Percentiles rank a stretch among this genome's conserved stretches.
These are phyloP conservation scores for Chaitophorus viminalis DNA, from an alignment of 2,888 invertebrate species.

Conservation along the genomic window DNA sequence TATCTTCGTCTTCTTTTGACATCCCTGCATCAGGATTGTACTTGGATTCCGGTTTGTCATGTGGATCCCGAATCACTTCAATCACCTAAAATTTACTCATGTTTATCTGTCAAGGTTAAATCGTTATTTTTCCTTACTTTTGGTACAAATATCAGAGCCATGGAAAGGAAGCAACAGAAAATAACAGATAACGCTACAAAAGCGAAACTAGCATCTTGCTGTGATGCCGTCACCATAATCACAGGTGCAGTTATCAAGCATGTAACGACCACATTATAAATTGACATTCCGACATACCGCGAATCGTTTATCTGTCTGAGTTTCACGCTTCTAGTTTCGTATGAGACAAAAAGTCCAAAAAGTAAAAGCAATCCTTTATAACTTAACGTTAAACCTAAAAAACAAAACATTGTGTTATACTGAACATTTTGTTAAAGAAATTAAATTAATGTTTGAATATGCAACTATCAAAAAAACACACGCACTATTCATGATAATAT, in stretches of 20 bases:
- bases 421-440: too few species aligned
- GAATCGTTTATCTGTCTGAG: slow-evolving; percentile 98
- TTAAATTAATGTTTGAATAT: too few species aligned
- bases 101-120: not conserved
- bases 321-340: slow-evolving; percentile 97
- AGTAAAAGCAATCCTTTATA: slow-evolving; percentile 97
- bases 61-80: slow-evolving; percentile 88
- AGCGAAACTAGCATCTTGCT: slow-evolving; percentile 97
- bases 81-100: slow-evolving; percentile 73
- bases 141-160: slow-evolving; percentile 98
- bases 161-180: slow-evolving; percentile 97
- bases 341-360: slow-evolving; percentile 96
- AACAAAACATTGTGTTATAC: slow-evolving; percentile 43
- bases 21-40: slow-evolving; percentile 84
- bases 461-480: too few species aligned
- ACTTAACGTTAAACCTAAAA: slow-evolving; percentile 89
- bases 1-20: slow-evolving; percentile 93
- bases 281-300: slow-evolving; percentile 97
- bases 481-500: too few species aligned
- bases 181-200: slow-evolving; percentile 96
- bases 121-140: slow-evolving; percentile 74
- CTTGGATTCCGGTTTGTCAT: slow-evolving; percentile 87
- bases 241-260: slow-evolving; percentile 98
- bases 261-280: slow-evolving; percentile 98
- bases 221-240: slow-evolving; percentile 94